Evolutionary conservation across 2,113 vertebrate genomes (phyloP).

Genomic region (Xyrauchen texanus): DNA sequence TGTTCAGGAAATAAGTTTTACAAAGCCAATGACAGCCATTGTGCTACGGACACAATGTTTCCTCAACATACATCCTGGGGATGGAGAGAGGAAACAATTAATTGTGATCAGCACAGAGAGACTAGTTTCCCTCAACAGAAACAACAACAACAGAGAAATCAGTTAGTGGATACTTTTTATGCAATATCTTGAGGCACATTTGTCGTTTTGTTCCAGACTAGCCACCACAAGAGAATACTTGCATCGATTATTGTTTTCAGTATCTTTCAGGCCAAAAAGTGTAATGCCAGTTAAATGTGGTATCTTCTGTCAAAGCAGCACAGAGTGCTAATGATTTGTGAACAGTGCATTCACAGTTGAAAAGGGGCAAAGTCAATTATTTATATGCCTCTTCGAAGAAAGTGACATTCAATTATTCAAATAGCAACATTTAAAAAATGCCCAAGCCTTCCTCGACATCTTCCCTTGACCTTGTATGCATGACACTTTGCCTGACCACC

Average conservation of each 20-base stretch:
- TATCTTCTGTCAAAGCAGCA: slow-evolving; percentile 23
- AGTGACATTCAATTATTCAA: slow-evolving; percentile 62
- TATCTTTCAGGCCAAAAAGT: background rate
- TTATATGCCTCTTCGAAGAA: slow-evolving; percentile 27
- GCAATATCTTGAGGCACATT: slow-evolving; percentile 21
- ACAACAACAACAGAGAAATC: slow-evolving; percentile 28
- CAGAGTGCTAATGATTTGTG: slow-evolving; percentile 38
- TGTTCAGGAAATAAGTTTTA: slow-evolving; percentile 35
- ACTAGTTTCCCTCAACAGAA: slow-evolving; percentile 10
- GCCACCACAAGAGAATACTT: background rate
- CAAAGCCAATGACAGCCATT: slow-evolving; percentile 41
- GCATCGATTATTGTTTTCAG: background rate
- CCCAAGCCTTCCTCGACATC: slow-evolving; percentile 3
- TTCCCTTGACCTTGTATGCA: background rate
- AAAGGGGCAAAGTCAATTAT: slow-evolving; percentile 42
- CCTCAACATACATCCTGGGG: slow-evolving; percentile 31
- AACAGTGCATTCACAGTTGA: slow-evolving; percentile 37
- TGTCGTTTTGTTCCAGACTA: slow-evolving; percentile 10
- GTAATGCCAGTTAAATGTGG: background rate
- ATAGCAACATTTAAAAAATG: slow-evolving; percentile 50
- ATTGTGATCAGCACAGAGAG: slow-evolving; percentile 25
- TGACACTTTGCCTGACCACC: slow-evolving; percentile 15
- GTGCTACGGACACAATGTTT: slow-evolving; percentile 19
- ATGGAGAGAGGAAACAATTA: slow-evolving; percentile 34
- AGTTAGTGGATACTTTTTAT: slow-evolving; percentile 33